These are phyloP conservation scores for Microchirus variegatus DNA, from an alignment of 2,797 vertebrate species.

Conservation along the genomic window DNA sequence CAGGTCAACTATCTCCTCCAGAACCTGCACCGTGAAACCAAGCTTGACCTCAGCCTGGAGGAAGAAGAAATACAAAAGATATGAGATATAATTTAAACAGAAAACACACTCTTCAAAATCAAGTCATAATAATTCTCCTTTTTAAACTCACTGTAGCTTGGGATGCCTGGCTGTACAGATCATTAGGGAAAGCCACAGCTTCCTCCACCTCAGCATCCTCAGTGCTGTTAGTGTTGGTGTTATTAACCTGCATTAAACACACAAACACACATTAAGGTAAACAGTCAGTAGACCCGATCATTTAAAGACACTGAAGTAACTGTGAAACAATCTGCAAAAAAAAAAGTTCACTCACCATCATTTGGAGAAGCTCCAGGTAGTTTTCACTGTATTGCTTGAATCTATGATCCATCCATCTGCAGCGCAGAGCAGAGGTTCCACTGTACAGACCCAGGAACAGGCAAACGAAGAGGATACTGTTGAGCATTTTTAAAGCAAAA, in stretches of 20 bases:
- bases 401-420: constrained; percentile 63
- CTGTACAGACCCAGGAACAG: constrained; percentile 24
- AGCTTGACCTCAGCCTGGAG: constrained; percentile 58
- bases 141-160: constrained; percentile 53
- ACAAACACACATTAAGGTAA: constrained; percentile 7
- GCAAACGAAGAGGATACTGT: constrained; percentile 18
- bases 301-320: neutral
- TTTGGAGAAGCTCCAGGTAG: constrained; percentile 38
- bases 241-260: constrained; percentile 40
- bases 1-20: constrained; percentile 55
- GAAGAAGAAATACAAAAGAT: neutral
- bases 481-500: constrained; percentile 27
- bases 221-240: constrained; percentile 36
- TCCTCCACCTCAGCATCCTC: constrained; percentile 11
- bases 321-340: neutral
- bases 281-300: neutral
- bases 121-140: neutral
- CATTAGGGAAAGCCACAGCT: constrained; percentile 45
- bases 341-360: constrained; percentile 55
- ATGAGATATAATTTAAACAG: neutral
- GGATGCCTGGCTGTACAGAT: constrained; percentile 55
- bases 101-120: neutral
- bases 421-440: constrained; percentile 39
- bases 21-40: constrained; percentile 52
- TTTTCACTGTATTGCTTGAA: constrained; percentile 51